Evolutionary conservation across 2,113 vertebrate genomes (phyloP).

Genomic region (Brienomyrus brachyistius): DNA sequence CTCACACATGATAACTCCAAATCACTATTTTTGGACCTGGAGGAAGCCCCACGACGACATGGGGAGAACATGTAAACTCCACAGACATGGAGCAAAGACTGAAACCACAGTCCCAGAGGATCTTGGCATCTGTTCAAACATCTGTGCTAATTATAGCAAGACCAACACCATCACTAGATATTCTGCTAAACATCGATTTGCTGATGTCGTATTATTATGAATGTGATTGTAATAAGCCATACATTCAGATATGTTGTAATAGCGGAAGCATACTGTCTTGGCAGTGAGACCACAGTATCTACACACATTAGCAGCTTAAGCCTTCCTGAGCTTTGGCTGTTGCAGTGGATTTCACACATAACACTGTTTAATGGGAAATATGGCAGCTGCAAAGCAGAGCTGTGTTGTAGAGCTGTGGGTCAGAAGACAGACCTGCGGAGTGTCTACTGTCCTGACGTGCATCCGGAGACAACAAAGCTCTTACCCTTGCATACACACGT

Average conservation of each 20-base stretch:
- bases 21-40: too few species aligned
- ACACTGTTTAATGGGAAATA: background rate
- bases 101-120: too few species aligned
- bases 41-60: too few species aligned
- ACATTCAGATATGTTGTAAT: background rate
- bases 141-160: background rate
- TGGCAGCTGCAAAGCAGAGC: background rate
- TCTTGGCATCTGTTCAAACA: background rate
- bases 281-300: background rate
- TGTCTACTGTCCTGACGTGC: background rate
- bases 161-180: background rate
- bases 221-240: background rate
- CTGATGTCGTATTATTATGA: background rate
- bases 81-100: too few species aligned
- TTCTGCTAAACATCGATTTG: too few species aligned
- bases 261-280: background rate
- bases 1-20: too few species aligned
- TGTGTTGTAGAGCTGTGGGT: background rate
- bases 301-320: background rate
- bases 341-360: background rate
- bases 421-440: background rate
- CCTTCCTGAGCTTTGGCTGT: background rate
- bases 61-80: too few species aligned
- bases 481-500: background rate
- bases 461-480: background rate